Evolutionary conservation across 2,888 invertebrate genomes (phyloP).

Genomic region (Mimachlamys varia): DNA sequence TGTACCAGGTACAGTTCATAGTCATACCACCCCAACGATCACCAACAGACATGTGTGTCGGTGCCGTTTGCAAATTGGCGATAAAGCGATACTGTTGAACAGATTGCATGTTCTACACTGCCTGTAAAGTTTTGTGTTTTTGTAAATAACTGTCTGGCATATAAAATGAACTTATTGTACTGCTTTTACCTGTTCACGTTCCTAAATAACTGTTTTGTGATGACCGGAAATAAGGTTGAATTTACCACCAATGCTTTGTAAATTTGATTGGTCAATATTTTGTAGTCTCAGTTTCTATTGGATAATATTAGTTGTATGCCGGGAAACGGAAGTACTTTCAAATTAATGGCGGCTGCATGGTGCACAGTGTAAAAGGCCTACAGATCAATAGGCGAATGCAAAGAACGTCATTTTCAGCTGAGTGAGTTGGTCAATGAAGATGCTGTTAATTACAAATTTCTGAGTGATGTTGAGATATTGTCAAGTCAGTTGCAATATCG

Average conservation of each 20-base stretch:
- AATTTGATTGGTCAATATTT: conserved; percentile 40
- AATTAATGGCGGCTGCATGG: conserved; percentile 47
- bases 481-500: too few species aligned
- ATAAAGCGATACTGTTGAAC: too few species aligned
- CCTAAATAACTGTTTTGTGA: background rate
- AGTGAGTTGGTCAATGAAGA: too few species aligned
- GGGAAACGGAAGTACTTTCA: conserved; percentile 47
- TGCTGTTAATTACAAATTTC: too few species aligned
- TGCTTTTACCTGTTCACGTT: background rate
- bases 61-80: too few species aligned
- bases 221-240: conserved; percentile 26
- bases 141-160: background rate
- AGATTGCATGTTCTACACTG: background rate
- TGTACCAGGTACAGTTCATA: too few species aligned
- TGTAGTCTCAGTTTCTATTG: conserved; percentile 40
- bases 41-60: too few species aligned
- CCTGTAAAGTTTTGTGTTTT: background rate
- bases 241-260: conserved; percentile 7
- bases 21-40: too few species aligned
- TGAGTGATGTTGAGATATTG: too few species aligned
- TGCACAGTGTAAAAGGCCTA: background rate
- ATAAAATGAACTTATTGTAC: background rate
- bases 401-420: too few species aligned
- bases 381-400: too few species aligned
- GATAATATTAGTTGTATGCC: background rate